Conservation (phyloP, 2,113 vertebrate species). For the Ranitomeya variabilis region DNA sequence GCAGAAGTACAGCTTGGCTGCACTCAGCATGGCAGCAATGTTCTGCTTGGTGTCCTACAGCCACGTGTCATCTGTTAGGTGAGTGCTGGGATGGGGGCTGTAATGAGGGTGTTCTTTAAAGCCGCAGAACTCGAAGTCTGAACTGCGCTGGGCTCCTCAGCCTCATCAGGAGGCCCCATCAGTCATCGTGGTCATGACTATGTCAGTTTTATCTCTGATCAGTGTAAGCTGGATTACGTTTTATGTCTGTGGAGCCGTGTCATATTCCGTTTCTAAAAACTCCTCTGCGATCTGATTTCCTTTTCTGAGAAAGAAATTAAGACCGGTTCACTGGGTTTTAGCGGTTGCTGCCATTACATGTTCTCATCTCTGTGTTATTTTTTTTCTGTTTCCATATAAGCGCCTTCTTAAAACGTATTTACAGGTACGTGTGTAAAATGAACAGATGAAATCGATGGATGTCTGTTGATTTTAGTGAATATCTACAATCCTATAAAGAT, state of each 20-base stretch:
- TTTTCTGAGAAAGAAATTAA: conserved; percentile 14
- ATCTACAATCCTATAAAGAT: neutral
- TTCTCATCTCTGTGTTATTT: neutral
- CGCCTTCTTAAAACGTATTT: neutral
- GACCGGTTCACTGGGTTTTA: neutral
- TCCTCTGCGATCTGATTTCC: neutral
- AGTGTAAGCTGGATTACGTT: neutral
- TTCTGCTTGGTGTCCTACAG: neutral
- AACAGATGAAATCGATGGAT: neutral
- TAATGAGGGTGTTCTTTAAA: neutral
- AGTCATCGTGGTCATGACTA: neutral
- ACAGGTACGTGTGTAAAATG: neutral
- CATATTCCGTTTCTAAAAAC: conserved; percentile 15
- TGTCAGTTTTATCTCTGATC: conserved; percentile 15
- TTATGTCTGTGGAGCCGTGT: conserved; percentile 4
- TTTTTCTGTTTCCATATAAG: neutral
- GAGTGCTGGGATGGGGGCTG: neutral
- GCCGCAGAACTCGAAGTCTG: neutral
- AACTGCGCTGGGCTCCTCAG: neutral
- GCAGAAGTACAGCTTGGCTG: neutral
- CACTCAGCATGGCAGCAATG: neutral
- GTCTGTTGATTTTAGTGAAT: neutral
- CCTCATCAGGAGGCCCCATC: neutral
- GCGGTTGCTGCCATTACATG: neutral
- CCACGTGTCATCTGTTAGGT: neutral